Percentiles rank a stretch among this genome's conserved stretches.
phyloP scores from a whole-genome alignment of 1,140 invertebrate species.

The Cryptotermes secundus region DNA sequence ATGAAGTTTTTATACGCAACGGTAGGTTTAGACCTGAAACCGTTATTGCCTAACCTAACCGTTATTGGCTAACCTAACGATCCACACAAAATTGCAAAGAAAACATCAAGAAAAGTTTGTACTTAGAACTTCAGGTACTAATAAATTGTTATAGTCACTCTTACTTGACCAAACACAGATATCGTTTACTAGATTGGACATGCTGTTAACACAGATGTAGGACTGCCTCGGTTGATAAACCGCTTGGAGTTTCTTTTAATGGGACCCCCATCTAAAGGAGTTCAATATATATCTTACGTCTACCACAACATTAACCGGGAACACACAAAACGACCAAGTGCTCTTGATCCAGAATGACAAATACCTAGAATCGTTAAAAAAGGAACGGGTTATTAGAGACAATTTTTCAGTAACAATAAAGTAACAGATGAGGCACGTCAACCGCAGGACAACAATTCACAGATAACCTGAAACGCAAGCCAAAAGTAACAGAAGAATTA shows the following conservation, averaged over 20 bases:
- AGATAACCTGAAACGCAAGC: neutral
- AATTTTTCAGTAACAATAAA: neutral
- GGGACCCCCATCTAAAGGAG: neutral
- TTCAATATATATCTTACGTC: neutral
- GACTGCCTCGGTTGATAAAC: neutral
- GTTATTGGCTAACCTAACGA: no score
- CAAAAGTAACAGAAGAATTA: neutral
- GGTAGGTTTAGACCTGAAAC: no score
- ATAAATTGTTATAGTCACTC: no score
- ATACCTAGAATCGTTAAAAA: neutral
- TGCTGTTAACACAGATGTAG: neutral
- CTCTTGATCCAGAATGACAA: neutral
- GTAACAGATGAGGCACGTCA: neutral
- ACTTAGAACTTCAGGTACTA: no score
- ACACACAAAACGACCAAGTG: neutral
- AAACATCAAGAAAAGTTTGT: no score
- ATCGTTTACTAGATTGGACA: neutral
- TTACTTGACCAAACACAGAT: no score
- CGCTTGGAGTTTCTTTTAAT: neutral
- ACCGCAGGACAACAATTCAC: neutral
- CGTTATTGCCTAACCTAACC: no score
- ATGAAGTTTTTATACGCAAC: no score
- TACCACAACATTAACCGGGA: neutral
- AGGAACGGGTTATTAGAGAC: neutral
- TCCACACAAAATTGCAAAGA: no score